Percentiles rank a stretch among this genome's conserved stretches.
Evolutionary conservation across 2,113 vertebrate genomes (phyloP).

Genomic region (Callipepla californica): DNA sequence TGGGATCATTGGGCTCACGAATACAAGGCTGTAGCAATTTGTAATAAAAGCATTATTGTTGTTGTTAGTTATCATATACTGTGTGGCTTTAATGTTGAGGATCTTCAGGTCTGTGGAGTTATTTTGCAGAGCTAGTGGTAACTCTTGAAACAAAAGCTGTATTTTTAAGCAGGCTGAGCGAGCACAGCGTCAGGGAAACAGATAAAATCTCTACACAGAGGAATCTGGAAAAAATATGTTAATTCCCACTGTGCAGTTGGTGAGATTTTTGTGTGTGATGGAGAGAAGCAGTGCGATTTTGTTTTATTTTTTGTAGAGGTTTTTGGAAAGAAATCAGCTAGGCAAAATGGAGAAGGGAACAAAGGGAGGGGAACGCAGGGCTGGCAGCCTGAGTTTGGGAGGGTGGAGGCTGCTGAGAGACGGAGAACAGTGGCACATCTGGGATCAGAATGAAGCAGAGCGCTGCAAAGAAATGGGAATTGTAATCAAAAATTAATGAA

Average conservation of each 20-base stretch:
- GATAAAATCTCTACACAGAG: background rate
- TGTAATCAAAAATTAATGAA: background rate
- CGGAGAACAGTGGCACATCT: background rate
- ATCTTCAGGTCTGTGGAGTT: background rate
- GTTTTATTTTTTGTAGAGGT: background rate
- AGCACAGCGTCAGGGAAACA: background rate
- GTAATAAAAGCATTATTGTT: background rate
- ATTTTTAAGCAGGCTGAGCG: background rate
- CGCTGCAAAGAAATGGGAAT: background rate
- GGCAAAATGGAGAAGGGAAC: background rate
- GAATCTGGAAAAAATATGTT: background rate
- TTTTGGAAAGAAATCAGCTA: background rate
- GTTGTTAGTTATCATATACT: background rate
- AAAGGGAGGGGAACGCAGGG: background rate
- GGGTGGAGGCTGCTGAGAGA: background rate
- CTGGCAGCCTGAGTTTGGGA: background rate
- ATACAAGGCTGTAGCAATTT: background rate
- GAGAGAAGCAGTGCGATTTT: background rate
- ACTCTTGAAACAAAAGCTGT: constrained; percentile 8
- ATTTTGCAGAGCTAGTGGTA: background rate
- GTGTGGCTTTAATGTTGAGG: background rate
- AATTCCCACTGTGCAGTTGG: background rate
- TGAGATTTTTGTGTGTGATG: background rate
- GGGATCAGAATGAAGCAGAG: background rate
- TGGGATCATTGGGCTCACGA: accelerated